These are phyloP conservation scores for Atta cephalotes DNA, from an alignment of 1,140 invertebrate genomes.

Conservation along the genomic window DNA sequence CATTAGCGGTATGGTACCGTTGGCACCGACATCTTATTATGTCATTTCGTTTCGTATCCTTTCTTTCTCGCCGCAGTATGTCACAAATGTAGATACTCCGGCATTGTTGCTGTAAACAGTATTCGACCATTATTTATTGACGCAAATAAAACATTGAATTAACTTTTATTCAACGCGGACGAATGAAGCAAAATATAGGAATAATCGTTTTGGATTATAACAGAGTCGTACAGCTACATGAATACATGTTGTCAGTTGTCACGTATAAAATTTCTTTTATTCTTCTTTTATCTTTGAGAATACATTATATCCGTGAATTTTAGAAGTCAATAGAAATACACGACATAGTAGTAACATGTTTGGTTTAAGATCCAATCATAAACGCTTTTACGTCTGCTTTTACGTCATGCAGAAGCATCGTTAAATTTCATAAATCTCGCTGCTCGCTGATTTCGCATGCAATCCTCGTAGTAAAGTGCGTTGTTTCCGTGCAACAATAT, in stretches of 20 bases:
- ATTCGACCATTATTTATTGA: slow-evolving; percentile 43
- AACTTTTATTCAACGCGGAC: slow-evolving; percentile 25
- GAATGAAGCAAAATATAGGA: background rate
- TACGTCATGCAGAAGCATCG: background rate
- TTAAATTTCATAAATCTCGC: background rate
- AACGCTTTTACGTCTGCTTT: background rate
- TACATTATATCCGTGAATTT: background rate
- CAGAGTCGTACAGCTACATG: background rate
- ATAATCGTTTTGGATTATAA: slow-evolving; percentile 34
- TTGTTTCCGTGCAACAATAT: slow-evolving; percentile 64
- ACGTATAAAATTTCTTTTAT: background rate
- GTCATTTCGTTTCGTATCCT: slow-evolving; percentile 75
- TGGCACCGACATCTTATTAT: slow-evolving; percentile 78
- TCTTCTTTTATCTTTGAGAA: background rate
- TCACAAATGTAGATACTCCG: slow-evolving; percentile 15
- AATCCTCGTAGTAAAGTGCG: slow-evolving; percentile 41
- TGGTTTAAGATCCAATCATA: background rate
- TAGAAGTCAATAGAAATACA: background rate
- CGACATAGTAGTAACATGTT: background rate
- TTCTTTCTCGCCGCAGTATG: slow-evolving; percentile 45
- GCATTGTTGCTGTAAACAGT: slow-evolving; percentile 30
- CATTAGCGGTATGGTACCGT: slow-evolving; percentile 80
- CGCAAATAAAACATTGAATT: slow-evolving; percentile 45
- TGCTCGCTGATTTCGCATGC: background rate
- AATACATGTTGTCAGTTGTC: background rate